Base-by-base conservation (phyloP, 2,797 vertebrate genomes). In the Arctocebus calabarensis region DNA sequence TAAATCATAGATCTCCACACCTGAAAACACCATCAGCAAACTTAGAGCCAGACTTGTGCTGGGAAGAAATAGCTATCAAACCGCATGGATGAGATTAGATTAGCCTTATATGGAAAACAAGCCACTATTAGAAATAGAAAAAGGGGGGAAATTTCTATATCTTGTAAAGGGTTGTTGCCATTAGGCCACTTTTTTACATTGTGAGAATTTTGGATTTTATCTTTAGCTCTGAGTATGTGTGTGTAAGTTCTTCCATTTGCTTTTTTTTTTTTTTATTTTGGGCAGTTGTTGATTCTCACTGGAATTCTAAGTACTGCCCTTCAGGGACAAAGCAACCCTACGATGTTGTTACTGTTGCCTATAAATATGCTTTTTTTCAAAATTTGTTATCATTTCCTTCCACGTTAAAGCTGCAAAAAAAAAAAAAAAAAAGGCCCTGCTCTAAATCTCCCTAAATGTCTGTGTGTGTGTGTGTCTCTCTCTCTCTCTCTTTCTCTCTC, bases 291-390 rank as follows among this genome's bases (percentile, higher is more conserved):
- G n/a, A 16, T 95, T 94, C 62, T 91, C 34, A 43, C 12, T 59
- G 43, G 19, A 94, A 92, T 96, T 93, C 52, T 87, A 88, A 87
- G 29, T 75, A 83, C 66, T 84, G 11, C 27, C 48, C 71, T 92
- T 84, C 52, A 90, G 55, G 78, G 45, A 82, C 29, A 61, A n/a
- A 87, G 55, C 68, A 91, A 52, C 3, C 13, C 73, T 90, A 57
- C 27, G 87, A 23, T 82, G 19, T 82, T 92, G 20, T 75, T 84
- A 73, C 52, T 90, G 78, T 87, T 89, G 82, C 52, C 90, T 70
- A 40, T 81, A 90, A 74, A 61, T 48, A 20, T 81, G 10, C 59
- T 75, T 96, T 95, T 84, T 79, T 73, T 74, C 45, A 71, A 13
- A 86, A 74, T 90, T 91, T 90, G 55, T 70, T 74, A 19, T 82